Evolutionary conservation across 2,113 vertebrate species (phyloP), one percentile per base, ranked within the genome.

Genomic region (Anolis carolinensis): DNA sequence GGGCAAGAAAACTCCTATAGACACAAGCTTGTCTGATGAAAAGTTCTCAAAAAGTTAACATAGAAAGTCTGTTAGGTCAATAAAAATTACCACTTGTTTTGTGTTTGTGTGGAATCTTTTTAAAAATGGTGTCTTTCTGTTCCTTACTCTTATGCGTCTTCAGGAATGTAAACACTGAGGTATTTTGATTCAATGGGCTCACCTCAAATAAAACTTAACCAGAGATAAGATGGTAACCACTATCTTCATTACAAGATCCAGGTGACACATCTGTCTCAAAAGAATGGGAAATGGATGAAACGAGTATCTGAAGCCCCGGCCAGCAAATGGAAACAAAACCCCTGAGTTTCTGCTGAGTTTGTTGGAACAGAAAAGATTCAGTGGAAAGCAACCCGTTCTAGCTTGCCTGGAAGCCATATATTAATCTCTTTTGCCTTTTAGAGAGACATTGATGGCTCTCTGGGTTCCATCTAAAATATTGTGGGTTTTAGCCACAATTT

Each of bases 371-470:
- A 80, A 48, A 34, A 10, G 85, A 20, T 74, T 76, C 85, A 86
- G 77, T 8, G 50, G 71, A 11, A 62, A 48, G 50, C 70, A 82
- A 75, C 81, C 86, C 84, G 88, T 80, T 78, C 25, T 67, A 84
- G 10, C 88, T 83, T 83, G 88, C 83, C 70, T 73, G 79, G 67
- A 52, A 65, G 55, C 2, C 5, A 10, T 88, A 2, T 86, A 2
- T 82, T 88, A 71, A 0, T 82, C 75, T 1, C 77, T 1, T 74
- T 1, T 23, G 81, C 90, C 84, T 90, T 91, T 72, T 1, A 4
- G 10, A 59, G 44, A n/a, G 14, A 13, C 3, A 25, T 16, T 13
- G 52, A 39, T 36, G 48, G 44, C 7, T 34, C 7, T 32, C 30
- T 14, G 39, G 25, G 52, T 63, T 14, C 25, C 9, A 14, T 20